phyloP scores from a whole-genome alignment of 1,140 invertebrate genomes.

The Drosophila oshimai region DNA sequence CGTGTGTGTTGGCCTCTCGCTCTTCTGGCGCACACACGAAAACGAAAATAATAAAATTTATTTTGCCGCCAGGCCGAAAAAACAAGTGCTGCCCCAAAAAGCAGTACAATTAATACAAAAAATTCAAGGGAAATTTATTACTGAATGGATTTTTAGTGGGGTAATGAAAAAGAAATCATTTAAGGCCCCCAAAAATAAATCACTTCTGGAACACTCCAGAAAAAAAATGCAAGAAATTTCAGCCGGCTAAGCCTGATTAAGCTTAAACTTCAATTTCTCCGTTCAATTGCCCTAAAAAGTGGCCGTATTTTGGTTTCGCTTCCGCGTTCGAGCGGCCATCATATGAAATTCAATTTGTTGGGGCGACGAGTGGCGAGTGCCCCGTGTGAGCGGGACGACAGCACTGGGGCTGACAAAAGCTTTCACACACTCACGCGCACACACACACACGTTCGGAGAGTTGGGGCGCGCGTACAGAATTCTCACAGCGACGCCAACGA shows the following conservation, averaged over 20 bases:
- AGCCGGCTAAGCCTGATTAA: background rate
- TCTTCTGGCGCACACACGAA: slow-evolving; percentile 18
- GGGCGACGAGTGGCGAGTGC: slow-evolving; percentile 33
- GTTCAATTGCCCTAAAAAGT: slow-evolving; percentile 13
- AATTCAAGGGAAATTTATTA: no score
- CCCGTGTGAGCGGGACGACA: slow-evolving; percentile 6
- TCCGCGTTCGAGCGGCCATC: slow-evolving; percentile 55
- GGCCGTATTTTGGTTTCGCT: slow-evolving; percentile 55
- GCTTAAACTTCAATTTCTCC: background rate
- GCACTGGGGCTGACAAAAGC: slow-evolving; percentile 36
- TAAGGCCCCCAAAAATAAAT: no score
- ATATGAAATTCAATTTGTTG: slow-evolving; percentile 56
- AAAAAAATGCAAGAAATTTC: background rate
- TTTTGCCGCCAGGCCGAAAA: slow-evolving; percentile 37
- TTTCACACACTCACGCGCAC: slow-evolving; percentile 35
- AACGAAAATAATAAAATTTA: slow-evolving; percentile 32
- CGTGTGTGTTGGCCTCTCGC: slow-evolving; percentile 31
- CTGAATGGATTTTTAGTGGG: no score
- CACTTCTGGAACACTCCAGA: no score
- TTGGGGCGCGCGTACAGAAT: slow-evolving; percentile 50
- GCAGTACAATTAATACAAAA: no score
- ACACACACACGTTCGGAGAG: slow-evolving; percentile 14
- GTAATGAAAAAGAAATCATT: no score
- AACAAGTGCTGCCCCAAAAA: slow-evolving; percentile 11
- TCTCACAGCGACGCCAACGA: slow-evolving; percentile 19